Evolutionary conservation across 2,797 vertebrate genomes (phyloP).

Genomic region (Molossus alvarezi): DNA sequence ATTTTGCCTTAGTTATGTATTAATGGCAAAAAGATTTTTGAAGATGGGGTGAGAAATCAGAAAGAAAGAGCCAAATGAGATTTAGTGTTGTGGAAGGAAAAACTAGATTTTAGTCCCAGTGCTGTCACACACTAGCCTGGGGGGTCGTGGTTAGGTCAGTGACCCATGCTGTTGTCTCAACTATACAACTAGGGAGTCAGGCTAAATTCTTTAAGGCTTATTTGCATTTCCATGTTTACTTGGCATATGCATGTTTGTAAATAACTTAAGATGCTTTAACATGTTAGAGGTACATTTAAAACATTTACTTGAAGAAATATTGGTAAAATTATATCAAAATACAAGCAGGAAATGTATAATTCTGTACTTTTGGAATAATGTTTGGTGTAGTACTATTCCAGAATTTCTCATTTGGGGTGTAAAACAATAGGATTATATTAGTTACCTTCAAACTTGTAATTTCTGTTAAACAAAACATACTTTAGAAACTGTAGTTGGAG

Average conservation of each 20-base stretch:
- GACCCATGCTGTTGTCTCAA: background rate
- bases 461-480: conserved; percentile 41
- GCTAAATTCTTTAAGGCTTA: background rate
- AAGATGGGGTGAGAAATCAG: conserved; percentile 47
- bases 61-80: background rate
- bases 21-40: conserved; percentile 41
- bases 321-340: conserved; percentile 41
- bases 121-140: background rate
- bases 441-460: conserved; percentile 9
- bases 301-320: background rate
- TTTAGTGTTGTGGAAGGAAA: conserved; percentile 21
- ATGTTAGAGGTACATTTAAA: conserved; percentile 18
- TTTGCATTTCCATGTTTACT: background rate
- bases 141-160: background rate
- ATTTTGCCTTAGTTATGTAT: background rate
- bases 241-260: conserved; percentile 24
- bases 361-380: background rate
- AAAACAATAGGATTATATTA: conserved; percentile 25
- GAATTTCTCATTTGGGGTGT: conserved; percentile 53
- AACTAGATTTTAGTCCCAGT: background rate
- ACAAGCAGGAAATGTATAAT: background rate
- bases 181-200: background rate
- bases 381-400: background rate
- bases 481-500: conserved; percentile 13
- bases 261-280: conserved; percentile 35